Conservation (phyloP, 2,888 invertebrate genomes). For the Galerucella nymphaeae region DNA sequence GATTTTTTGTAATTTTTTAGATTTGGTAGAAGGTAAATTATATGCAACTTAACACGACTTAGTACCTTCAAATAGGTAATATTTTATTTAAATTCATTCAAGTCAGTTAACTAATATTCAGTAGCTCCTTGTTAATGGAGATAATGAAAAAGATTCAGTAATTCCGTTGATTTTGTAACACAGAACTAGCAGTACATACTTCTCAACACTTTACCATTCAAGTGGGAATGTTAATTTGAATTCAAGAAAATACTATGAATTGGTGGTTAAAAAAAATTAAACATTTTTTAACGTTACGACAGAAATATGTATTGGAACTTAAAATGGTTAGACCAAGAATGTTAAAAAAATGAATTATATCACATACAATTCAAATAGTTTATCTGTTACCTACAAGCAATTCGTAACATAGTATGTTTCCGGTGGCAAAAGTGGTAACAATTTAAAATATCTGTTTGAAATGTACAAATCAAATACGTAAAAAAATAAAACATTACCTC, state of each 20-base stretch:
- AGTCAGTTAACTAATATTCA: no score
- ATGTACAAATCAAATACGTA: conserved; percentile 46
- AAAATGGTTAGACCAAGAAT: background rate
- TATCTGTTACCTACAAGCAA: conserved; percentile 18
- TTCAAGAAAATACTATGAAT: background rate
- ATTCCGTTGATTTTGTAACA: background rate
- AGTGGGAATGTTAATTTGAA: background rate
- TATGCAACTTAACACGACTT: no score
- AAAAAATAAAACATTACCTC: conserved; percentile 53
- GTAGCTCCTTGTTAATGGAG: background rate
- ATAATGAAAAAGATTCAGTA: background rate
- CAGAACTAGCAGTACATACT: background rate
- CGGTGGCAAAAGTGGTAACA: conserved; percentile 42
- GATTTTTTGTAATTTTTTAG: no score
- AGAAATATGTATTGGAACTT: background rate
- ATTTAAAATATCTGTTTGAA: conserved; percentile 49
- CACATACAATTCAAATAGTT: conserved; percentile 15
- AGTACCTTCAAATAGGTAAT: no score
- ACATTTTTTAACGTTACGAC: background rate
- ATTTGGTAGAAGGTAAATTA: no score
- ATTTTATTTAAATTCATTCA: no score
- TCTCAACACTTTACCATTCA: background rate
- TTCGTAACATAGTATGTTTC: conserved; percentile 20
- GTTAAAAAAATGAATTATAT: background rate
- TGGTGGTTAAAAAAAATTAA: background rate